Evolutionary conservation across 2,113 vertebrate species (phyloP).

Genomic region (Tragelaphus strepsiceros): DNA sequence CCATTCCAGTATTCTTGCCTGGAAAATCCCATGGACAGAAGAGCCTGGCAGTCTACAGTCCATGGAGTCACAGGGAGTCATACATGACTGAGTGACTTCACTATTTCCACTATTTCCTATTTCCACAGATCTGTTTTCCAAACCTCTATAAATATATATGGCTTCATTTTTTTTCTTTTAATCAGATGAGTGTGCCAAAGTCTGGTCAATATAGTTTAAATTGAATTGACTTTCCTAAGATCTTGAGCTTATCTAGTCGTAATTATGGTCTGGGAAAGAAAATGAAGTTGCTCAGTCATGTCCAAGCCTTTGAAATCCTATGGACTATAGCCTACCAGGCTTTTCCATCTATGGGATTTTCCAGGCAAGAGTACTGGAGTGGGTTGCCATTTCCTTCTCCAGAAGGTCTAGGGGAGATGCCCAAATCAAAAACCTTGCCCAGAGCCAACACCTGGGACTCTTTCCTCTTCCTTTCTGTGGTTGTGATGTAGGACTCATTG

Average conservation of each 20-base stretch:
- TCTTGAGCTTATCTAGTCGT: not conserved
- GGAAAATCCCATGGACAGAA: not conserved
- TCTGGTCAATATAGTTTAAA: not conserved
- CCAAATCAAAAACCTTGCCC: not conserved
- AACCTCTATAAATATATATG: not conserved
- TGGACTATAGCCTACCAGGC: not conserved
- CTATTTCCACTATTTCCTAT: not conserved
- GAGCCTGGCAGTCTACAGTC: not conserved
- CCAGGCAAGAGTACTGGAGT: not conserved
- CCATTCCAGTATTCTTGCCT: not conserved
- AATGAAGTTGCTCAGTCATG: fast-evolving
- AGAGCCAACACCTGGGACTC: fast-evolving
- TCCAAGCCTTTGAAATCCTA: not conserved
- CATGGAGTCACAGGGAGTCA: not conserved
- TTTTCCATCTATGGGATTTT: not conserved
- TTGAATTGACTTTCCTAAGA: not conserved
- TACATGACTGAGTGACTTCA: not conserved
- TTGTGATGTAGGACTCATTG: not conserved
- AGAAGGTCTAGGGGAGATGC: not conserved
- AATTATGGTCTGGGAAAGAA: not conserved
- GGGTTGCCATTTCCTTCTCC: not conserved
- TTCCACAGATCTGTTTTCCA: not conserved
- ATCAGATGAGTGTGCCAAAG: not conserved
- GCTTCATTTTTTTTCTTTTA: not conserved
- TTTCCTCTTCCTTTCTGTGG: not conserved